Evolutionary conservation across 64 coral and sea anemone species (phyloP).

Genomic region (Orbicella faveolata): DNA sequence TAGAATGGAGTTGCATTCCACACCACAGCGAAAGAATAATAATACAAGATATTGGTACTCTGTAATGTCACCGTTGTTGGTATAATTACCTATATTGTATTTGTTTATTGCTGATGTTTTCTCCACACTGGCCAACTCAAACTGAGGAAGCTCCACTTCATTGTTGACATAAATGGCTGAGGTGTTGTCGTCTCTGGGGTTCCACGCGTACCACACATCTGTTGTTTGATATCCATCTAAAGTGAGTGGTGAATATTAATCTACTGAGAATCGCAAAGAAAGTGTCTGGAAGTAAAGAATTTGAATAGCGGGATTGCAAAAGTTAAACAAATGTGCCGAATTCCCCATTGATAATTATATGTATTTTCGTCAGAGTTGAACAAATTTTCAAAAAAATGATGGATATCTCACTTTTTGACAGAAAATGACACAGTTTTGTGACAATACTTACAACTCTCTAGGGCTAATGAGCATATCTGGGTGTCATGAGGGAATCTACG

Average conservation of each 20-base stretch:
- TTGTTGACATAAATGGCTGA: constrained; percentile 69
- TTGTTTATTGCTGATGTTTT: constrained; percentile 48
- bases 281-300: too few relatives aligned
- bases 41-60: too few relatives aligned
- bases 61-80: not conserved
- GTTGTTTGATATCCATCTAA: constrained; percentile 81
- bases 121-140: constrained; percentile 52
- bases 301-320: too few relatives aligned
- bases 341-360: too few relatives aligned
- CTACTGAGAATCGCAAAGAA: too few relatives aligned
- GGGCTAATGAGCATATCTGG: constrained; percentile 37
- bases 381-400: too few relatives aligned
- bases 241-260: not conserved
- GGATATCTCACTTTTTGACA: not conserved
- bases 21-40: too few relatives aligned
- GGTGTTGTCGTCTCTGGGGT: constrained; percentile 68
- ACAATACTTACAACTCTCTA: constrained; percentile 68
- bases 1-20: too few relatives aligned
- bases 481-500: constrained; percentile 68
- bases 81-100: constrained; percentile 75
- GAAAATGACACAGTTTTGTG: too few relatives aligned
- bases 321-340: too few relatives aligned
- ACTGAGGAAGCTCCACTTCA: constrained; percentile 67
- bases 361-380: too few relatives aligned
- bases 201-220: constrained; percentile 73